A percentile compares a stretch with the other conserved stretches of the same genome.
These are phyloP conservation scores for Micrasema minimum DNA, from an alignment of 1,140 invertebrate species.

Conservation along the genomic window DNA sequence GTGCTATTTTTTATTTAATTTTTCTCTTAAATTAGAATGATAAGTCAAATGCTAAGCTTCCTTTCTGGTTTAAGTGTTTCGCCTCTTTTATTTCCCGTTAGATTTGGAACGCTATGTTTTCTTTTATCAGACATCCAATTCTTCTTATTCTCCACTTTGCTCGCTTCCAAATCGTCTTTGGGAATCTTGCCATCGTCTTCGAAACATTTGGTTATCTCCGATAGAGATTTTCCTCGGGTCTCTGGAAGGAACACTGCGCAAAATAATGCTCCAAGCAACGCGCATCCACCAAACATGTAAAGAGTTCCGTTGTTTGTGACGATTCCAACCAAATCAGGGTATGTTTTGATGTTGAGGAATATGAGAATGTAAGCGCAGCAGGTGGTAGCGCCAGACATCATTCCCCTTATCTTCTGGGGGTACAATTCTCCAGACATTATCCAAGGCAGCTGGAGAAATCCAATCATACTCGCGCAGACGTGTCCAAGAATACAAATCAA, in stretches of 20 bases:
- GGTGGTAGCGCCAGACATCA: slow-evolving; percentile 75
- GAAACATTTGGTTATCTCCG: slow-evolving; percentile 79
- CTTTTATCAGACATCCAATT: slow-evolving; percentile 25
- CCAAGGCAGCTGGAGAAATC: slow-evolving; percentile 79
- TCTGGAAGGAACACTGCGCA: slow-evolving; percentile 80
- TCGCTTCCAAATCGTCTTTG: slow-evolving; percentile 57
- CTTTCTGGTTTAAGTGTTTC: slow-evolving; percentile 27
- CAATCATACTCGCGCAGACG: slow-evolving; percentile 78
- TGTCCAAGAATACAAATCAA: slow-evolving; percentile 73
- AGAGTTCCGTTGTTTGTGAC: slow-evolving; percentile 77
- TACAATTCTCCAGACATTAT: slow-evolving; percentile 82
- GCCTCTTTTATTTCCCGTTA: neutral
- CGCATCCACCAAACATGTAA: slow-evolving; percentile 79
- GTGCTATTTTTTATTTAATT: too few relatives aligned
- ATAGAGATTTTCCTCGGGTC: slow-evolving; percentile 81
- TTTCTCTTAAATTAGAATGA: too few relatives aligned
- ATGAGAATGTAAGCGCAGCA: slow-evolving; percentile 78
- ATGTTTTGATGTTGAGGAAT: slow-evolving; percentile 77
- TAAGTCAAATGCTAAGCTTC: slow-evolving; percentile 45
- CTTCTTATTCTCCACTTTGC: slow-evolving; percentile 42
- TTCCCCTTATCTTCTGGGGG: slow-evolving; percentile 73
- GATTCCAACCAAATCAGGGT: slow-evolving; percentile 69
- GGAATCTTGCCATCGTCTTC: slow-evolving; percentile 63
- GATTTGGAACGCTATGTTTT: slow-evolving; percentile 43
- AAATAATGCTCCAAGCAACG: slow-evolving; percentile 74